These are phyloP conservation scores for Drosophila birchii DNA, from an alignment of 2,888 invertebrate genomes.

Conservation along the genomic window DNA sequence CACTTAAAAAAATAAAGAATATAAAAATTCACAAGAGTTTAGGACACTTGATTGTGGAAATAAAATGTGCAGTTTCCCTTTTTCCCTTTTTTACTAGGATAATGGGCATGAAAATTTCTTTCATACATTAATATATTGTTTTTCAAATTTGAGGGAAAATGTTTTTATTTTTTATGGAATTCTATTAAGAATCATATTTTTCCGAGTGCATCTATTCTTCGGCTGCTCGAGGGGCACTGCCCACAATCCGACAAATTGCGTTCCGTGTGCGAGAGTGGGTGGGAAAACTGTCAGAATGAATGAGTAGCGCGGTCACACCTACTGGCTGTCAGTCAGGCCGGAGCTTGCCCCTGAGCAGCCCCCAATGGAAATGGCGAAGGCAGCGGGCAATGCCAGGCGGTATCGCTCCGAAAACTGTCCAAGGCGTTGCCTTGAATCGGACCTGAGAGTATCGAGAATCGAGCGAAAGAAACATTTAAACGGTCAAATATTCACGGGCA, in stretches of 20 bases:
- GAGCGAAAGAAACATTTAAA: conserved; percentile 54
- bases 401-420: conserved; percentile 66
- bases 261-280: conserved; percentile 81
- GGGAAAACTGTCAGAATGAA: conserved; percentile 83
- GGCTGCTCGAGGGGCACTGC: conserved; percentile 79
- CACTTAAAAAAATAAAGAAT: conserved; percentile 40
- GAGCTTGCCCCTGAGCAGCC: conserved; percentile 49
- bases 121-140: not conserved
- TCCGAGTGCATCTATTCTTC: conserved; percentile 59
- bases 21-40: not conserved
- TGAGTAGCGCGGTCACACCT: conserved; percentile 83
- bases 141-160: not conserved
- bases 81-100: too few species aligned
- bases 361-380: conserved; percentile 34
- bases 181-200: not conserved
- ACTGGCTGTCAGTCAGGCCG: conserved; percentile 79
- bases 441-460: conserved; percentile 17
- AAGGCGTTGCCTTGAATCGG: conserved; percentile 64
- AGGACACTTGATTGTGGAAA: too few species aligned
- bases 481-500: conserved; percentile 43
- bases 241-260: conserved; percentile 82
- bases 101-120: not conserved
- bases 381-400: conserved; percentile 37
- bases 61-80: too few species aligned
- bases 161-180: not conserved